Evolutionary conservation across 2,888 invertebrate genomes (phyloP).

Genomic region (Coenonympha glycerion): DNA sequence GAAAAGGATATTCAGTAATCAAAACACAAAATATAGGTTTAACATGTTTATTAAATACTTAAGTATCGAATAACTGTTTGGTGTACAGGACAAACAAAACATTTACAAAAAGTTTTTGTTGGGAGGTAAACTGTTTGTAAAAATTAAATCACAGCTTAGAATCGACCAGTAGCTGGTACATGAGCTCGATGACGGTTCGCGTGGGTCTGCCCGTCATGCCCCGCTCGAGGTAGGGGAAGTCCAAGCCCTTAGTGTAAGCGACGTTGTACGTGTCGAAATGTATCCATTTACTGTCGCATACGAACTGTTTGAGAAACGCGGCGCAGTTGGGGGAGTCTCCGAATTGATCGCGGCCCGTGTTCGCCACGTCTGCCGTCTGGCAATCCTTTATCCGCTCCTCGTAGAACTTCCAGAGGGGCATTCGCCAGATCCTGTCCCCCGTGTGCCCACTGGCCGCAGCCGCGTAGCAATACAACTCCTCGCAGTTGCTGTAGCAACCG

Average conservation of each 20-base stretch:
- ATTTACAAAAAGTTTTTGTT: too few species aligned
- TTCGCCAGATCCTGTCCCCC: conserved; percentile 88
- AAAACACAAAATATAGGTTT: too few species aligned
- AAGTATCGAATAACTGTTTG: too few species aligned
- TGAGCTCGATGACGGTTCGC: conserved; percentile 82
- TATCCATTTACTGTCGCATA: conserved; percentile 83
- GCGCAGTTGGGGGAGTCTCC: conserved; percentile 84
- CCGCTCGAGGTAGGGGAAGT: conserved; percentile 75
- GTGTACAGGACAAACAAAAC: too few species aligned
- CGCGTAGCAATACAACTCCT: conserved; percentile 79
- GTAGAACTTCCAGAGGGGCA: conserved; percentile 86
- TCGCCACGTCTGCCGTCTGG: conserved; percentile 68
- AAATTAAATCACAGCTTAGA: conserved; percentile 40
- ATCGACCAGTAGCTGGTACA: conserved; percentile 72
- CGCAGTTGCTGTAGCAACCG: conserved; percentile 85
- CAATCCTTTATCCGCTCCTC: conserved; percentile 74
- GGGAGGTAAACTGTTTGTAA: too few species aligned
- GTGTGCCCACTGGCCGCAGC: conserved; percentile 81
- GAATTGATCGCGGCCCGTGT: conserved; percentile 64
- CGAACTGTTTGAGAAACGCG: conserved; percentile 83
- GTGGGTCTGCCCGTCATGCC: conserved; percentile 88
- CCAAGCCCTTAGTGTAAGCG: conserved; percentile 79
- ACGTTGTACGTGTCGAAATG: conserved; percentile 89
- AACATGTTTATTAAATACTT: too few species aligned
- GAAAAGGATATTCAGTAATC: too few species aligned